phyloP scores from a whole-genome alignment of 2,797 vertebrate species.

The Telmatherina bonti region DNA sequence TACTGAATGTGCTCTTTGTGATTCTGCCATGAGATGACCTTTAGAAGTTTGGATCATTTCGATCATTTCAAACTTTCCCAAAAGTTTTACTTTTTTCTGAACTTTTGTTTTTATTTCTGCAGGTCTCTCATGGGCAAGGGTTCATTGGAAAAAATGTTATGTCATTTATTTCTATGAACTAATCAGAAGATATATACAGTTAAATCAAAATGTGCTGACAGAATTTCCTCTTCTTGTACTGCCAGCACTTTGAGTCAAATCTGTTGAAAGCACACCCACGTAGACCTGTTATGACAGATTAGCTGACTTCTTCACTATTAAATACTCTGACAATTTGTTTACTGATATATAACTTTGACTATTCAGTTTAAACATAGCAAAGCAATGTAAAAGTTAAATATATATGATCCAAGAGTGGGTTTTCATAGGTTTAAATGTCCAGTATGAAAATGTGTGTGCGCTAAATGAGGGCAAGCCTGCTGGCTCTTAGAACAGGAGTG shows the following conservation, averaged over 20 bases:
- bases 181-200: slow-evolving; percentile 7
- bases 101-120: not conserved
- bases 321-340: not conserved
- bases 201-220: slow-evolving; percentile 5
- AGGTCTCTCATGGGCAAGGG: not conserved
- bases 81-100: not conserved
- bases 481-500: slow-evolving; percentile 25
- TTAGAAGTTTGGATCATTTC: not conserved
- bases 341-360: not conserved
- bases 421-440: slow-evolving; percentile 10
- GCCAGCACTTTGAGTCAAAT: slow-evolving; percentile 1
- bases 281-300: not conserved
- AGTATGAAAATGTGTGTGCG: slow-evolving; percentile 9
- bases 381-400: not conserved
- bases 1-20: not conserved
- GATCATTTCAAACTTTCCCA: not conserved
- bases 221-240: not conserved
- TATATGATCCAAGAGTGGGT: not conserved
- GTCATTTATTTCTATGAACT: slow-evolving; percentile 4
- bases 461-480: slow-evolving; percentile 35
- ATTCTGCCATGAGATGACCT: not conserved
- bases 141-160: slow-evolving; percentile 6
- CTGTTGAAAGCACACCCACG: slow-evolving; percentile 9
- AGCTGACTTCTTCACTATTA: not conserved
- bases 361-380: not conserved